Conservation (phyloP, 1,140 invertebrate species). For the Drosophila ohnishii region DNA sequence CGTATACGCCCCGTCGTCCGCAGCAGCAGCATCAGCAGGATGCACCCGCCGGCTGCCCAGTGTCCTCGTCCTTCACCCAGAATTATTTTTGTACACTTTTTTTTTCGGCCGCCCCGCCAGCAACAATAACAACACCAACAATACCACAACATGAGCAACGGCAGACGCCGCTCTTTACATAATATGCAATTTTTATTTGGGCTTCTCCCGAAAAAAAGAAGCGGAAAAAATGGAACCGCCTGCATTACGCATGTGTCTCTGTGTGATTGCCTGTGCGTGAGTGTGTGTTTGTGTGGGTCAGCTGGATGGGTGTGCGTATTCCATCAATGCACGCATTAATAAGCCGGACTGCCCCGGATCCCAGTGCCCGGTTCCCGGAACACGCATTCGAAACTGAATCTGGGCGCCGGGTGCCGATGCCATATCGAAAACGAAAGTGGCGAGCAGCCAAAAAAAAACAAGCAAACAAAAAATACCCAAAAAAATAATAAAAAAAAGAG, state of each 20-base stretch:
- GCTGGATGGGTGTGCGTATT: constrained; percentile 60
- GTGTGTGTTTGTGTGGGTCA: constrained; percentile 11
- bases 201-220: constrained; percentile 47
- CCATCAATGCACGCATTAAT: constrained; percentile 80
- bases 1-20: constrained; percentile 58
- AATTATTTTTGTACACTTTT: constrained; percentile 78
- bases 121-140: constrained; percentile 32
- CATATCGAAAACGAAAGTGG: constrained; percentile 65
- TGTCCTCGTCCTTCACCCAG: constrained; percentile 82
- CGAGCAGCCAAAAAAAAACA: constrained; percentile 46
- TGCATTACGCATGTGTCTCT: constrained; percentile 71
- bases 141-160: constrained; percentile 49
- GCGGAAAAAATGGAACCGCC: constrained; percentile 33
- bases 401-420: constrained; percentile 57
- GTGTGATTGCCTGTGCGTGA: constrained; percentile 4
- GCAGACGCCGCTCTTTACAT: constrained; percentile 69
- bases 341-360: constrained; percentile 50
- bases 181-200: constrained; percentile 82
- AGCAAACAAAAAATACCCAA: constrained; percentile 10
- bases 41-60: constrained; percentile 44
- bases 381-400: constrained; percentile 54
- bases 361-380: constrained; percentile 10
- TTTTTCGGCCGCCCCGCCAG: constrained; percentile 30
- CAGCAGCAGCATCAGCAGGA: constrained; percentile 14
- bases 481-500: constrained; percentile 7